Base-by-base conservation (phyloP, 2,797 vertebrate species). In the Semaprochilodus insignis region DNA sequence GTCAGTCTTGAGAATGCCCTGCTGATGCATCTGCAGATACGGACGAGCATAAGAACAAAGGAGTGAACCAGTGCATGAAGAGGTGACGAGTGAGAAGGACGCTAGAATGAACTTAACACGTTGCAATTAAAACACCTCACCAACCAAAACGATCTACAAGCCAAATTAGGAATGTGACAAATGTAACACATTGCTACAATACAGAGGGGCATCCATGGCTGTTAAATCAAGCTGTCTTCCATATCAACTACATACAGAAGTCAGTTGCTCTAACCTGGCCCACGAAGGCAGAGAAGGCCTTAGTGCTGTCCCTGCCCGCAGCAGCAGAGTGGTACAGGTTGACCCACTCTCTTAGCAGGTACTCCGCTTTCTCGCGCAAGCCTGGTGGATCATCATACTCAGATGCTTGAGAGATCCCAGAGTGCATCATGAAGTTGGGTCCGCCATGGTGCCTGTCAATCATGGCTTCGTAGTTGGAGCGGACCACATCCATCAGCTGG, bases 401-500 rank as follows among this genome's bases (percentile, higher is more conserved):
- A 0, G 98, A 99, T 3, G 98, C 98, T 91, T 99, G 98, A 19
- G 98, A 99, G 80, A 99, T 99, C 86, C 98, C 98, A 88, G 98
- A 99, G 91, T 99, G 98, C 98, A 99, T 99, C 98, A 99, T 99
- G 90, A 99, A 99, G 92, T 99, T 99, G 52, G 98, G 98, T 80
- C 98, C 98, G 17, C 98, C 98, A 0, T 99, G 98, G 85, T 98
- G 98, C 80, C 98, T 96, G 88, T 99, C 98, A 85, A 99, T 98
- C 98, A 99, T 99, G 74, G 98, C 98, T 91, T 99, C 98, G 3
- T 99, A 99, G 91, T 99, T 99, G 84, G 98, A 98, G 78, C 98
- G 96, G 63, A 99, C 97, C 57, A 99, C 97, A 91, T 99, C 98
- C 98, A 99, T 99, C 88, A 99, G 93, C 91, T 99, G 98, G 0